Base-by-base conservation (phyloP, 2,888 invertebrate species). In the Campaea margaritaria region DNA sequence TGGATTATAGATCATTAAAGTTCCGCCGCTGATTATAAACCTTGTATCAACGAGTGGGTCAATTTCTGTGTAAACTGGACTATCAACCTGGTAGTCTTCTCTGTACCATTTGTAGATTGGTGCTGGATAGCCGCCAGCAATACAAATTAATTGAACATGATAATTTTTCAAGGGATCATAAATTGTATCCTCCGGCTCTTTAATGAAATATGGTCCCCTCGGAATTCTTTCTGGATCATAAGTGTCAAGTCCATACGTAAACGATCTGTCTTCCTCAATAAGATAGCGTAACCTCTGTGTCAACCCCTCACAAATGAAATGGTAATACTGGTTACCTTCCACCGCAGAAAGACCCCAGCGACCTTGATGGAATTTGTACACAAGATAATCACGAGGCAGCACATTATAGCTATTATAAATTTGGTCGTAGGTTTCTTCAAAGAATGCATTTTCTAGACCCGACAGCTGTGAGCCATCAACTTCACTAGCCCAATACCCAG, bases 21-120 rank as follows among this genome's bases (percentile, higher is more conserved):
- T 96, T 27, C 99, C 99, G 61, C 99, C 99, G 75, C 97, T 98
- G 8, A 98, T 86, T 1, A 98, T 97, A 77, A 96, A 97, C 58
- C 97, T 94, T 16, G 89, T 79, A 76, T 97, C 95, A 34, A 81
- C 78, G 45, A 98, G 82, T 0, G 98, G 97, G 85, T 98, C 95
- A 69, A 98, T 97, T 81, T 93, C 93, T 52, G 90, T 93, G 48
- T 95, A 96, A 58, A 95, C 92, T 11, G 97, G 87, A 53, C 94
- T 93, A 78, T 97, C 96, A 67, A 97, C 96, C 71, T 96, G 94
- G 82, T 97, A 98, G 72, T 96, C 95, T 89, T 98, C 98, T 78
- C 96, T 95, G 80, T 94, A 98, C 98, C 98, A 99, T 75, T 96
- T 95, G 79, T 99, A 99, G 0, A 94, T 94, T 0, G 99, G 98